Percentiles rank a stretch among this genome's conserved stretches.
Evolutionary conservation across 2,888 invertebrate genomes (phyloP).

Genomic region (Norana najaformis): DNA sequence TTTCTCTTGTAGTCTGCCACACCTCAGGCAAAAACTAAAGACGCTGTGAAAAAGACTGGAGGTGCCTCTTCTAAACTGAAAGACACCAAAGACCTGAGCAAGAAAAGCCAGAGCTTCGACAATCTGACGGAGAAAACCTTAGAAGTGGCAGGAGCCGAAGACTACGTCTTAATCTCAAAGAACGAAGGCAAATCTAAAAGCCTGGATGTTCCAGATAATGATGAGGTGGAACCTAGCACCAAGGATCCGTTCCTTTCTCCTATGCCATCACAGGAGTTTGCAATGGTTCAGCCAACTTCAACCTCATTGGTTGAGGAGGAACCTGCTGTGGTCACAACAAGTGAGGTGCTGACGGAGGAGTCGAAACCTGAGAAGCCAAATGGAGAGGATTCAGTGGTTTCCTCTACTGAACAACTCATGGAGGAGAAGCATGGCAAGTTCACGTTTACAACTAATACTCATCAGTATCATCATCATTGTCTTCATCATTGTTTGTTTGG

Average conservation of each 20-base stretch:
- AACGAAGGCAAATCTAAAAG: neutral
- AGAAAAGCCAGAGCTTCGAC: slow-evolving; percentile 3
- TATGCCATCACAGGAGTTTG: neutral
- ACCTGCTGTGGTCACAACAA: neutral
- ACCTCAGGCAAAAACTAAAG: neutral
- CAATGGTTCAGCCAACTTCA: neutral
- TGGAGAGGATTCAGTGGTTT: neutral
- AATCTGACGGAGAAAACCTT: neutral
- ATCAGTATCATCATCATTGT: neutral
- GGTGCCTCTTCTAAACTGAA: neutral
- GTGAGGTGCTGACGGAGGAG: neutral
- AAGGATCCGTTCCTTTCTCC: neutral
- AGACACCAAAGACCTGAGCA: neutral
- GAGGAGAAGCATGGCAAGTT: neutral
- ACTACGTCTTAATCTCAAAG: slow-evolving; percentile 15
- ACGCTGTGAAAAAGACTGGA: neutral
- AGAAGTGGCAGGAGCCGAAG: neutral
- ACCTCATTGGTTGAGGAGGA: neutral
- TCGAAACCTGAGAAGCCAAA: neutral
- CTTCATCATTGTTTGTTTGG: too few relatives aligned
- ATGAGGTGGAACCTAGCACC: neutral
- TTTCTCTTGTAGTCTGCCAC: neutral
- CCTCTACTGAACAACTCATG: neutral
- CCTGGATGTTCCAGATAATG: neutral
- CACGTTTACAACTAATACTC: neutral